Evolutionary conservation across 1,140 invertebrate genomes (phyloP), one percentile per base, ranked within the genome.

Genomic region (Drosophila ogumai): DNA sequence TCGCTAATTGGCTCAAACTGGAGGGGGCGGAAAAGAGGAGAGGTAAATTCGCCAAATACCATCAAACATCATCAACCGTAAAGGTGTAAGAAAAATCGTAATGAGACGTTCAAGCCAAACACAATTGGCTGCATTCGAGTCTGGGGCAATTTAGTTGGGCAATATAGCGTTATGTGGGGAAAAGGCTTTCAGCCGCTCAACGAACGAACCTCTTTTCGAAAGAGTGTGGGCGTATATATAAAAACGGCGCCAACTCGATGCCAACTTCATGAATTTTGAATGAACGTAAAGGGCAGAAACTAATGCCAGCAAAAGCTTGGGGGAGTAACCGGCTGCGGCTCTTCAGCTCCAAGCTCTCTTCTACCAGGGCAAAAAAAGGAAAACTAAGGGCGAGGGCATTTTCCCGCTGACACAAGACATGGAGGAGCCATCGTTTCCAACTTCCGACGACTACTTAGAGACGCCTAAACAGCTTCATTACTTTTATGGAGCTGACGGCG

Each of bases 391-490:
- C 63, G 60, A 64, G 59, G 60, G 60, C 71, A 76, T 86, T 86
- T 87, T 88, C 78, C 41, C 86, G 84, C 84, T 90, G 85, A 88
- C 76, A 87, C 79, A 77, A 80, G 72, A 76, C 60, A 73, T 69
- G 75, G 49, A 67, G 75, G 66, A 81, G 76, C 67, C 60, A 80
- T 63, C 64, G 74, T 63, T 76, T 81, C 75, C 81, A 79, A 88
- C 85, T 81, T 79, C 85, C 85, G 85, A 81, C 85, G 85, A 90
- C 85, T 90, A 90, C 85, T 90, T 85, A 90, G 86, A 90, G 85
- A 90, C 85, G 85, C 85, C 85, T 90, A 90, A 90, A 90, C 85
- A 90, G 85, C 85, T 90, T 90, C 85, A 90, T 90, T 90, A 90
- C 86, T 90, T 90, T 90, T 90, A 90, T 90, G 85, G 76, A 79